Conservation (phyloP, 2,797 vertebrate species). For the Trachurus trachurus region DNA sequence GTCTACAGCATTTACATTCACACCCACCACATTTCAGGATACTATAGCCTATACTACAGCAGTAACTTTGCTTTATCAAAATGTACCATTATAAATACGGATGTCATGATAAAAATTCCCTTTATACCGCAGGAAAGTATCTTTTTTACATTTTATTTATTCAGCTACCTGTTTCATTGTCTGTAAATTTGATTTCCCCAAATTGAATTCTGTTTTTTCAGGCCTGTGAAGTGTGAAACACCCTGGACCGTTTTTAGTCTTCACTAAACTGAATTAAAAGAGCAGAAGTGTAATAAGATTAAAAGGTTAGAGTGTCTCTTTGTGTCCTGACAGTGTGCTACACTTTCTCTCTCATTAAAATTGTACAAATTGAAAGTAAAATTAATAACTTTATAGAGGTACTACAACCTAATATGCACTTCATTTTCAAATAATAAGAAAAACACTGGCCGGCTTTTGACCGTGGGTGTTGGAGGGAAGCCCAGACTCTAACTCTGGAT, state of each 20-base stretch:
- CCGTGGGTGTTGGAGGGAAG: neutral
- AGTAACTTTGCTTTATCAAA: neutral
- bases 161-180: neutral
- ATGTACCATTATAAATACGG: neutral
- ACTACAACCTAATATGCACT: neutral
- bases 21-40: neutral
- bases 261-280: neutral
- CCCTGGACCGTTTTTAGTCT: neutral
- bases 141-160: conserved; percentile 4
- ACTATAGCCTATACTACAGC: too few species aligned
- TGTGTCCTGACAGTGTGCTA: neutral
- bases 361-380: conserved; percentile 16
- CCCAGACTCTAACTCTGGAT: neutral
- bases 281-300: neutral
- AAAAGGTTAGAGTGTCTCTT: neutral
- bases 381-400: neutral
- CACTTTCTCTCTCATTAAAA: neutral
- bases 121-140: neutral
- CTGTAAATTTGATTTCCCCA: neutral
- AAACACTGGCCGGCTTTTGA: neutral
- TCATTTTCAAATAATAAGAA: neutral
- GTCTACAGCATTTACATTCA: conserved; percentile 17
- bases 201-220: neutral
- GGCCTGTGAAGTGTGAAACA: neutral
- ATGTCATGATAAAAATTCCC: too few species aligned